phyloP scores from a whole-genome alignment of 2,797 vertebrate genomes.

The Myotis vivesi region DNA sequence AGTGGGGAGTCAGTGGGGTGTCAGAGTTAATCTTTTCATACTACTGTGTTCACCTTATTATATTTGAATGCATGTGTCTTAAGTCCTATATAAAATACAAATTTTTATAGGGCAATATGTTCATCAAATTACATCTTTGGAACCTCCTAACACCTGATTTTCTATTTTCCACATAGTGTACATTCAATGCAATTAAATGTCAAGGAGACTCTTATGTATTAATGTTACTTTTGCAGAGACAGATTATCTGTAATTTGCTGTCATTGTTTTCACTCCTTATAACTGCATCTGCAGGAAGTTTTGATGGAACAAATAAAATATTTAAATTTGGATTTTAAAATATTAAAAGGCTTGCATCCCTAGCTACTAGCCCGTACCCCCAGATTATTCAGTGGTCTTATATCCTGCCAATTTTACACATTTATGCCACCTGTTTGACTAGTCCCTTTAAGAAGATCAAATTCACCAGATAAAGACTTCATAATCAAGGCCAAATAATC shows the following conservation, averaged over 20 bases:
- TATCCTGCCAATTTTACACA: background rate
- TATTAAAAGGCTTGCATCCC: background rate
- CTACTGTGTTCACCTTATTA: background rate
- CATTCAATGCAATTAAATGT: background rate
- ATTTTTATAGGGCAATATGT: background rate
- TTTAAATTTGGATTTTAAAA: background rate
- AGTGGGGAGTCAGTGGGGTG: background rate
- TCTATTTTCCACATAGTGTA: background rate
- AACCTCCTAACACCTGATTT: background rate
- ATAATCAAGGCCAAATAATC: background rate
- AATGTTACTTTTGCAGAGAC: background rate
- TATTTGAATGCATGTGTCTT: background rate
- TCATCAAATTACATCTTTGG: background rate
- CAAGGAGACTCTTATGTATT: background rate
- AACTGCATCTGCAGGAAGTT: background rate
- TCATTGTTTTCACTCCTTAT: background rate
- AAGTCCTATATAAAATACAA: background rate
- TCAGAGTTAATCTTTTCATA: background rate
- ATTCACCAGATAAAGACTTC: background rate
- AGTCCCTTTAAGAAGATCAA: background rate
- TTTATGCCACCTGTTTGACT: background rate
- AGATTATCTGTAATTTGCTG: background rate
- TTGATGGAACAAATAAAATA: background rate
- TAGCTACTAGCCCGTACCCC: background rate
- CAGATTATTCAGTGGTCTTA: background rate